Base-by-base conservation (phyloP, 2,797 vertebrate species). In the Eulemur coronatus region DNA sequence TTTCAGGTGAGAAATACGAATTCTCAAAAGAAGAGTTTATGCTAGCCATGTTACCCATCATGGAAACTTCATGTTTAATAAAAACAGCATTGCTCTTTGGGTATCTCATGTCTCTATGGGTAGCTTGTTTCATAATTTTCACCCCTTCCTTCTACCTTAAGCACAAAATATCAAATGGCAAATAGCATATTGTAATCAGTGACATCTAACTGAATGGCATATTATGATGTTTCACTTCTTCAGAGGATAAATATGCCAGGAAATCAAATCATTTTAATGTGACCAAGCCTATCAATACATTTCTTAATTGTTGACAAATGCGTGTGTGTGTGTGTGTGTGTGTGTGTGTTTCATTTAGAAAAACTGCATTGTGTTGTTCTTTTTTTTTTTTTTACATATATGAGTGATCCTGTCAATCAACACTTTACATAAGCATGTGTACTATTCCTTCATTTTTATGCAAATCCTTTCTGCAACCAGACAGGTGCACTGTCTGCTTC, bases 401-500 rank as follows among this genome's bases (percentile, higher is more conserved):
- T 41, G 0, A 24, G 59, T 17, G 0, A 0, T 41, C 33, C 86
- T 41, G 4, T 61, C 94, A 95, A 86, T 95, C 91, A 86, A 22
- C 69, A 90, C 94, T 98, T 97, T 73, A 63, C 91, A 85, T 17
- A 10, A 0, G 52, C 96, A 97, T 98, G 87, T 96, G 98, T 81
- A 63, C 0, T 5, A 15, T 70, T 89, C 61, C 94, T 97, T 97
- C 97, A 98, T 98, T 98, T 97, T 95, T 97, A 98, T 98, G 98
- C 98, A 98, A 98, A 98, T 97, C 92, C 78, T 87, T 95, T 91
- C 96, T 43, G 84, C 94, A 97, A 84, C 93, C 96, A 97, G 98
- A 95, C 98, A 98, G 98, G 96, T 97, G 98, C 91, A 6, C 95
- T 97, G 57, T 96, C 98, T 96, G 97, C 84, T 98, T 98, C 97